A percentile compares a stretch with the other conserved stretches of the same genome.
Evolutionary conservation across 2,888 invertebrate species (phyloP).

Genomic region (Arrhopalites spinosus): DNA sequence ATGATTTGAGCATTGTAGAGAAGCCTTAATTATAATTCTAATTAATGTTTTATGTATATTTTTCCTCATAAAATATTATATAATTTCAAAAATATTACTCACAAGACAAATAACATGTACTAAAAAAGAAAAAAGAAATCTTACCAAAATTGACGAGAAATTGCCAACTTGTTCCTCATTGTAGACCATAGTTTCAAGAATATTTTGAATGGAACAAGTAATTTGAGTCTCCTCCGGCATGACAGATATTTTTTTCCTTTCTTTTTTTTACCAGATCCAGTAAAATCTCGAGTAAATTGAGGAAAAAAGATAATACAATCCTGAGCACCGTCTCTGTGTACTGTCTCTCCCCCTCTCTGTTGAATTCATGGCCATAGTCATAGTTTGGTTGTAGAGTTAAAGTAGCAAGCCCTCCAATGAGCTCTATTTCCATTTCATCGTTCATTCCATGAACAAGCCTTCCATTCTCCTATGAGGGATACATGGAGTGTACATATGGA

Average conservation of each 20-base stretch:
- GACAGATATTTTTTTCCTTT: neutral
- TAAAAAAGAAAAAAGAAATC: neutral
- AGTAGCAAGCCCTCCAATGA: neutral
- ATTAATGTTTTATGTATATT: no score
- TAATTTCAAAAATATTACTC: no score
- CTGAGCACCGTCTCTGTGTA: no score
- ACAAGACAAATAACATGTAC: neutral
- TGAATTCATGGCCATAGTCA: no score
- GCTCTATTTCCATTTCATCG: neutral
- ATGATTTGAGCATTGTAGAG: no score
- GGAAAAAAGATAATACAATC: no score
- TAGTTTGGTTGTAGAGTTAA: neutral
- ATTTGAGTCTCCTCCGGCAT: neutral
- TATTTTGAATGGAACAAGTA: constrained; percentile 17
- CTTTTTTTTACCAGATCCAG: neutral
- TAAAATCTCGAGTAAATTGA: no score
- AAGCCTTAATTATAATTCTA: no score
- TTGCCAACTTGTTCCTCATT: constrained; percentile 31
- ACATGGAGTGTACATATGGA: neutral
- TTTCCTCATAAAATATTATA: no score
- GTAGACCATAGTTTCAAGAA: constrained; percentile 34
- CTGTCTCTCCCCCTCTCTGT: no score
- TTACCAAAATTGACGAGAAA: constrained; percentile 32
- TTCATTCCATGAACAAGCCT: neutral
- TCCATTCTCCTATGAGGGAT: neutral